Evolutionary conservation across 2,797 vertebrate species (phyloP), one percentile per base, ranked within the genome.

Genomic region (Crenuchus spilurus): DNA sequence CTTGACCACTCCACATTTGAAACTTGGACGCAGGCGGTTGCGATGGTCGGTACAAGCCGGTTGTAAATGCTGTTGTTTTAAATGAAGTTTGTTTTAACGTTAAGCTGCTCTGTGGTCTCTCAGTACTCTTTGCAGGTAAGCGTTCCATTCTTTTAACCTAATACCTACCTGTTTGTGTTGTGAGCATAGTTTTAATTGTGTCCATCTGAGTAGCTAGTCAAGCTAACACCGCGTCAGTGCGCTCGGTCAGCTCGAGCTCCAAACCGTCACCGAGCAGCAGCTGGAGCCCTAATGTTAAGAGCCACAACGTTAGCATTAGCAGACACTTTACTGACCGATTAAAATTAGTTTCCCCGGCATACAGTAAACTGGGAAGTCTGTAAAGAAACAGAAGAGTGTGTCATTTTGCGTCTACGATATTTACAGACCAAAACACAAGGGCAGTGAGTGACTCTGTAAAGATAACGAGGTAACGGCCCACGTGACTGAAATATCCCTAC

Each of bases 181-280:
- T 8, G 6, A 7, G n/a, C n/a, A n/a, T 31, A 10, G 0, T 2
- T 8, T n/a, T 33, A 55, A 6, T 33, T 33, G 18, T 6, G 26
- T 0, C 2, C 28, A 9, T 0, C 16, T 55, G 0, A n/a, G n/a
- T n/a, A 30, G 52, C 52, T 31, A 3, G 3, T 6, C 14, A 16
- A 2, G 52, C 52, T 55, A 55, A 18, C 52, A 61, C 62, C 44
- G 66, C 6, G 70, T 51, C 62, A 70, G 55, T 58, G 70, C 49
- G 52, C 22, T 16, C 16, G 67, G n/a, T 44, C 14, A 24, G 55
- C 33, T 49, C 4, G 35, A 10, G 4, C 35, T 4, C 35, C 4
- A 4, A 10, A 37, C 10, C 4, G 35, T 10, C 35, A 10, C 4
- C n/a, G n/a, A n/a, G n/a, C n/a, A n/a, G n/a, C n/a, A n/a, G n/a